Evolutionary conservation across 2,113 vertebrate species (phyloP).

Genomic region (Lanius collurio): DNA sequence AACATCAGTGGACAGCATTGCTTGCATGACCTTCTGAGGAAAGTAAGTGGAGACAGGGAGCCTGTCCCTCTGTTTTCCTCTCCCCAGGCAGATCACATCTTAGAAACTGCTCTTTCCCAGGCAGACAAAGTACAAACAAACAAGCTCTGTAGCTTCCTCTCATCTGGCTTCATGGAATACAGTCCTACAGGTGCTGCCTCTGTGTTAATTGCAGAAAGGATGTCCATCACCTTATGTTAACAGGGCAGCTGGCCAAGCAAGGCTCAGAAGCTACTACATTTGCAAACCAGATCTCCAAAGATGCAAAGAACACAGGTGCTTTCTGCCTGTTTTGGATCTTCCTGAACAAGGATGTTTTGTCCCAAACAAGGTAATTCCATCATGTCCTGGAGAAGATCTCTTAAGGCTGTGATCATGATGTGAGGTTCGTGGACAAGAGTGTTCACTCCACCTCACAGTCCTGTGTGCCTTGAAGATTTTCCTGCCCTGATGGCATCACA

Average conservation of each 20-base stretch:
- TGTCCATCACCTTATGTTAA: background rate
- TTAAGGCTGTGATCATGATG: background rate
- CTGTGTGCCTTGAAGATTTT: background rate
- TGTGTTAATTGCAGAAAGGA: background rate
- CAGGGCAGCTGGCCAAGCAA: background rate
- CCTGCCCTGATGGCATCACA: background rate
- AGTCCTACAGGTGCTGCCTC: background rate
- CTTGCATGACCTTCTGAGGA: background rate
- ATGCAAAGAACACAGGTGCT: accelerated
- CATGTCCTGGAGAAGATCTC: background rate
- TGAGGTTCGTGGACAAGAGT: accelerated
- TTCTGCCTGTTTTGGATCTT: background rate
- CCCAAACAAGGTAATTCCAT: background rate
- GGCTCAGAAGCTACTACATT: background rate
- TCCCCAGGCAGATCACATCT: background rate
- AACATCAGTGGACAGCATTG: background rate
- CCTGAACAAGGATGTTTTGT: background rate
- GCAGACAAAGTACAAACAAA: background rate
- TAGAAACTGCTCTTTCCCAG: background rate
- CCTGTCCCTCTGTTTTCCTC: background rate
- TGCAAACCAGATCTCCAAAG: background rate
- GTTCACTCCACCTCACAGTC: background rate
- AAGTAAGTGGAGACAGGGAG: background rate
- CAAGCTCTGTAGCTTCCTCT: background rate
- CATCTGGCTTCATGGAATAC: background rate